Evolutionary conservation across 2,888 invertebrate genomes (phyloP).

Genomic region (Cremastobaeus sp.): DNA sequence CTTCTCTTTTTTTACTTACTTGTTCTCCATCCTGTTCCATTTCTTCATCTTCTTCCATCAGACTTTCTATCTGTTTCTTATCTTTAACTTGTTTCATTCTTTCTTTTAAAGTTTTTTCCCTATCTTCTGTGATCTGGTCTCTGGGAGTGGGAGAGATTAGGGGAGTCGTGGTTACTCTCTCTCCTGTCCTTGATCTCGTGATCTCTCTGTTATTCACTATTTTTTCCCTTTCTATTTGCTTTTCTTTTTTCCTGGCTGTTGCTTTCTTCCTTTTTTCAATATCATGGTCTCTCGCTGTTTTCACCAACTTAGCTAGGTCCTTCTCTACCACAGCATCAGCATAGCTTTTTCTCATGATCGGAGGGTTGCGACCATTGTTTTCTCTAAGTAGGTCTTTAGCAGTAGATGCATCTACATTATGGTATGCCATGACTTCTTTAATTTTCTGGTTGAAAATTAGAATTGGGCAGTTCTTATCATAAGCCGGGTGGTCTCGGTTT

Average conservation of each 20-base stretch:
- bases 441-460: slow-evolving; percentile 1
- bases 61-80: no score
- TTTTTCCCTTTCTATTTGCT: no score
- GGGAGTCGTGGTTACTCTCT: no score
- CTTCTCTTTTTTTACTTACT: no score
- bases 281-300: neutral
- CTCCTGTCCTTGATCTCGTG: no score
- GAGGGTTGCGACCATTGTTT: neutral
- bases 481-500: neutral
- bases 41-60: no score
- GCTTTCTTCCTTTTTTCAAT: neutral
- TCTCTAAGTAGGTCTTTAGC: neutral
- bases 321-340: neutral
- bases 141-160: no score
- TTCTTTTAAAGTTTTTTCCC: no score
- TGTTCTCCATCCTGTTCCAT: no score
- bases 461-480: neutral
- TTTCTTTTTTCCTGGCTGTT: neutral
- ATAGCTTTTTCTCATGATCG: neutral
- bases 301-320: neutral
- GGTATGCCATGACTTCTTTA: slow-evolving; percentile 8
- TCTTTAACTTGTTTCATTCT: no score
- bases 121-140: no score
- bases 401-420: neutral
- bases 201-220: no score